A percentile compares a stretch with the other conserved stretches of the same genome.
These are phyloP conservation scores for Hipposideros larvatus DNA, from an alignment of 2,797 vertebrate genomes.

Conservation along the genomic window DNA sequence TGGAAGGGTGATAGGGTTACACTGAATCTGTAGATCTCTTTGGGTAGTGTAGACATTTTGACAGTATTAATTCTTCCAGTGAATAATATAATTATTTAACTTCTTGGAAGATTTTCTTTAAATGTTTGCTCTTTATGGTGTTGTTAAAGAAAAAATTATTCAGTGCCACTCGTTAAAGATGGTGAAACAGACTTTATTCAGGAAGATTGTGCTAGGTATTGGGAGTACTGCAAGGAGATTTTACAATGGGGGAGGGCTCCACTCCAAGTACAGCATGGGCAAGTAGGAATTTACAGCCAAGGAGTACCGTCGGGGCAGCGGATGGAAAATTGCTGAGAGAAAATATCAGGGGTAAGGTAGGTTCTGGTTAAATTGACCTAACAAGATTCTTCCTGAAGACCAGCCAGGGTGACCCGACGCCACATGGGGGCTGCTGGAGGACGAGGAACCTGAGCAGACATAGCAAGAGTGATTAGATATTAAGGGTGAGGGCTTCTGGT, in stretches of 20 bases:
- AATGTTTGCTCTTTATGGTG: neutral
- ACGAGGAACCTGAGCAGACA: neutral
- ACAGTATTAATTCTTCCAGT: neutral
- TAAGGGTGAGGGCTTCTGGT: neutral
- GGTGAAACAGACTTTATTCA: neutral
- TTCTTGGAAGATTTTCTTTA: neutral
- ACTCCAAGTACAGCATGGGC: neutral
- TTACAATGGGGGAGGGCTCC: neutral
- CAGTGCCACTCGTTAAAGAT: neutral
- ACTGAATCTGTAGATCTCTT: neutral
- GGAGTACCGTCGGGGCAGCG: neutral
- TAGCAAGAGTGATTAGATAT: neutral
- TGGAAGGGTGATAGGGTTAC: neutral
- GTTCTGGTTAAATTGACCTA: neutral
- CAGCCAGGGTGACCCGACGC: neutral
- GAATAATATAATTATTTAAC: neutral
- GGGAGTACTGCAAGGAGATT: neutral
- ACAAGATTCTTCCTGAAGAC: neutral
- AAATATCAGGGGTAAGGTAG: neutral
- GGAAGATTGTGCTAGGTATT: neutral
- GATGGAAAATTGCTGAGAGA: neutral
- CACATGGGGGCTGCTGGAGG: neutral
- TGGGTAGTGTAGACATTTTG: neutral
- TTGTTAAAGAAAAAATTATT: neutral
- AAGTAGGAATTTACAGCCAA: neutral